phyloP scores from a whole-genome alignment of 2,797 vertebrate genomes.

The Xiphophorus birchmanni region DNA sequence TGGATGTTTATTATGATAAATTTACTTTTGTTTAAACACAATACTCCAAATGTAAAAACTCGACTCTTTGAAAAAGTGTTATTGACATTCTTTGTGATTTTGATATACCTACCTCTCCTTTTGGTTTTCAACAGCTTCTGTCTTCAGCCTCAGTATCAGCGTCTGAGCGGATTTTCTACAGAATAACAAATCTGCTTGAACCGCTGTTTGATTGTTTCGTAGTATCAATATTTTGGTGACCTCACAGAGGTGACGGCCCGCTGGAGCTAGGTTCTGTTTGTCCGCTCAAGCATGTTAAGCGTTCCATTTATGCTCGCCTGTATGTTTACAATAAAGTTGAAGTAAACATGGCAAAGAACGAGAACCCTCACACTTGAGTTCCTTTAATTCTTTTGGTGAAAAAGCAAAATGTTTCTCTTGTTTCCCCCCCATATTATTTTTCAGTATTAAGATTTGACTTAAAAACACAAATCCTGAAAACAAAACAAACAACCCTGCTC shows the following conservation, averaged over 20 bases:
- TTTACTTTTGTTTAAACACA: neutral
- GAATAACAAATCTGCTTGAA: slow-evolving; percentile 54
- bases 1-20: neutral
- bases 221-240: slow-evolving; percentile 79
- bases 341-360: slow-evolving; percentile 26
- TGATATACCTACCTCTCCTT: slow-evolving; percentile 44
- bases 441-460: neutral
- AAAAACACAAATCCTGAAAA: neutral
- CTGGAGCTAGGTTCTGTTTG: slow-evolving; percentile 25
- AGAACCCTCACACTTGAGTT: slow-evolving; percentile 52
- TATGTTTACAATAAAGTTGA: slow-evolving; percentile 34
- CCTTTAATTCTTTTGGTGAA: slow-evolving; percentile 66
- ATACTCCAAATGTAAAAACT: neutral
- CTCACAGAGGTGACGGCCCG: slow-evolving; percentile 45
- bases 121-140: slow-evolving; percentile 51
- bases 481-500: neutral
- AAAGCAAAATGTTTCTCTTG: slow-evolving; percentile 43
- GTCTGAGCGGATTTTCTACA: slow-evolving; percentile 50
- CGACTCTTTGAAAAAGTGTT: slow-evolving; percentile 27
- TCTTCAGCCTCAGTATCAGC: slow-evolving; percentile 58
- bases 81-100: slow-evolving; percentile 42
- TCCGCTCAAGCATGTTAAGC: slow-evolving; percentile 14
- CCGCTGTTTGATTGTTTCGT: slow-evolving; percentile 70
- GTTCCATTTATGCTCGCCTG: slow-evolving; percentile 20
- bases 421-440: neutral